phyloP scores from a whole-genome alignment of 2,888 invertebrate species.

The Caenorhabditis sp. region DNA sequence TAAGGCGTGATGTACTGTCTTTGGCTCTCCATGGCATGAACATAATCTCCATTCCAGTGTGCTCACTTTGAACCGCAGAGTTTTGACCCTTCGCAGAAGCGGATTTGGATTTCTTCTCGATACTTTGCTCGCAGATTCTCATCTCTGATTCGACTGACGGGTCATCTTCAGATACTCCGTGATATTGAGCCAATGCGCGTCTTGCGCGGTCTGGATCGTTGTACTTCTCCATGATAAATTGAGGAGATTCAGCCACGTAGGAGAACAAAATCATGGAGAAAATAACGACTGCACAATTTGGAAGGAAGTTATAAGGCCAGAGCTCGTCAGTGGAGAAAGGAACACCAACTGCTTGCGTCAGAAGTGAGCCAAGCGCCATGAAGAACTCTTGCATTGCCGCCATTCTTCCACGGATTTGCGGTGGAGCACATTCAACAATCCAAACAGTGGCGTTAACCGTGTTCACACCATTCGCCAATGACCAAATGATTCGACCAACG shows the following conservation, averaged over 20 bases:
- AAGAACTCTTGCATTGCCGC: slow-evolving; percentile 61
- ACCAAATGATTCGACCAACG: slow-evolving; percentile 59
- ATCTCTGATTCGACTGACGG: slow-evolving; percentile 51
- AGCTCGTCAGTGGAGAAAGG: slow-evolving; percentile 51
- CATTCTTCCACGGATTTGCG: slow-evolving; percentile 53
- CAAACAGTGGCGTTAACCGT: slow-evolving; percentile 60
- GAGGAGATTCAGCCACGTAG: slow-evolving; percentile 47
- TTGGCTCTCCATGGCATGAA: slow-evolving; percentile 55
- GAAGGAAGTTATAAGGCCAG: slow-evolving; percentile 53
- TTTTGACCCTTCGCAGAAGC: slow-evolving; percentile 5
- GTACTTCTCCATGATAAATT: slow-evolving; percentile 48
- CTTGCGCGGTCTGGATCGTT: slow-evolving; percentile 45
- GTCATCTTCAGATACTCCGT: slow-evolving; percentile 48
- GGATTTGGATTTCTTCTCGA: slow-evolving; percentile 36
- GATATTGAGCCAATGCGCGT: slow-evolving; percentile 48
- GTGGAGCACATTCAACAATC: slow-evolving; percentile 60
- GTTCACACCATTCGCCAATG: slow-evolving; percentile 57
- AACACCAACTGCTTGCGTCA: slow-evolving; percentile 49
- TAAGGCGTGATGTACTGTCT: slow-evolving; percentile 44
- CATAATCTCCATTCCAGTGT: slow-evolving; percentile 48
- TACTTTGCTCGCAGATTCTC: slow-evolving; percentile 38
- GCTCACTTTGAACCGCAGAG: slow-evolving; percentile 22
- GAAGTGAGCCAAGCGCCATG: slow-evolving; percentile 54
- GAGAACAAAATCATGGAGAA: slow-evolving; percentile 42
- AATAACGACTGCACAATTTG: slow-evolving; percentile 37